Evolutionary conservation across 2,888 invertebrate species (phyloP).

Genomic region (Platycheirus albimanus): DNA sequence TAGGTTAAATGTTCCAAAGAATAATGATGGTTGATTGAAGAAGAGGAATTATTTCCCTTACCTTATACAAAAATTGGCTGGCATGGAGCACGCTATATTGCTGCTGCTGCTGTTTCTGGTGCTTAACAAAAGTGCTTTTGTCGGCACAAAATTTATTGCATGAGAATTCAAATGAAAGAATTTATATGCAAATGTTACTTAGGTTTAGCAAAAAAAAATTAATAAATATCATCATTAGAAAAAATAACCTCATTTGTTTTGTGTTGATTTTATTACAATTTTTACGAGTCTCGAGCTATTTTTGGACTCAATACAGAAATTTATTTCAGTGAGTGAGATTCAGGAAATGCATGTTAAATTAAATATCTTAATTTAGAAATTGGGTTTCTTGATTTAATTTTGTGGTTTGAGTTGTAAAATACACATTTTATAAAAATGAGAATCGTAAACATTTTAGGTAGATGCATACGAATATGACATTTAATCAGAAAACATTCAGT

Average conservation of each 20-base stretch:
- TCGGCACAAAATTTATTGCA: slow-evolving; percentile 30
- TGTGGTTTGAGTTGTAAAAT: no score
- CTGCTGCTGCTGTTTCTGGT: neutral
- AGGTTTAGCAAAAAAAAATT: neutral
- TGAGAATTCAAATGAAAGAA: slow-evolving; percentile 12
- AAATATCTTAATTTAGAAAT: no score
- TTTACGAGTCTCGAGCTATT: neutral
- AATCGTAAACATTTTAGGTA: no score
- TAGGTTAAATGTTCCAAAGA: slow-evolving; percentile 22
- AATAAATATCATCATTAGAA: no score
- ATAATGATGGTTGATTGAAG: slow-evolving; percentile 31
- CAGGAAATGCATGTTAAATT: no score
- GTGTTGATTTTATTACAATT: slow-evolving; percentile 1
- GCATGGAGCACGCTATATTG: slow-evolving; percentile 42
- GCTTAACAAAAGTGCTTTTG: slow-evolving; percentile 4
- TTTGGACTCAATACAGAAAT: no score
- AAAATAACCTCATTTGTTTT: neutral
- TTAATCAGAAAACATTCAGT: no score
- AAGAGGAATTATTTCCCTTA: slow-evolving; percentile 25
- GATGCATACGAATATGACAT: no score
- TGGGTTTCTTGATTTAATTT: no score
- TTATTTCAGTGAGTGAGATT: no score
- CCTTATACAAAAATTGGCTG: slow-evolving; percentile 4
- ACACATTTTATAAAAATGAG: no score
- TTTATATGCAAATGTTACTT: neutral